phyloP scores from a whole-genome alignment of 2,797 vertebrate species.

The Microctenopoma lineatum region DNA sequence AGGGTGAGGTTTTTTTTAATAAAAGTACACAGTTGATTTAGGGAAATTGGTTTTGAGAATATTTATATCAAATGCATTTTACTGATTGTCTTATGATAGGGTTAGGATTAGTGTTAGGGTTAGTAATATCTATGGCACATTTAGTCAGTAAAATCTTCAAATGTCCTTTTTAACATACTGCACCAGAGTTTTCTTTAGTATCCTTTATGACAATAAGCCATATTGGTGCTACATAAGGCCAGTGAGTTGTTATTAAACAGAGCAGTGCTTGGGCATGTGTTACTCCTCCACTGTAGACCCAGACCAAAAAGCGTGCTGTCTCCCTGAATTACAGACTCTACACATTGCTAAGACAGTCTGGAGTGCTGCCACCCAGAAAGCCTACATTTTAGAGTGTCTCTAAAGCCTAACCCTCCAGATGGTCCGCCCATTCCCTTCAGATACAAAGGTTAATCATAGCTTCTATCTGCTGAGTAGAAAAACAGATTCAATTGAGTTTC shows the following conservation, averaged over 20 bases:
- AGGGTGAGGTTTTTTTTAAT: no score
- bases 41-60: background rate
- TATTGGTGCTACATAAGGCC: conserved; percentile 33
- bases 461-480: conserved; percentile 49
- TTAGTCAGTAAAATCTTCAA: background rate
- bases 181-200: conserved; percentile 18
- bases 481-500: conserved; percentile 35
- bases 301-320: conserved; percentile 17
- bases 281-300: conserved; percentile 8
- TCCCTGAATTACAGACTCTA: conserved; percentile 36
- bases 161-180: conserved; percentile 5
- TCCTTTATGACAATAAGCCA: conserved; percentile 38
- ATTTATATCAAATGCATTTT: background rate
- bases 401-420: conserved; percentile 34
- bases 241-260: conserved; percentile 58
- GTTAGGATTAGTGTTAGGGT: no score
- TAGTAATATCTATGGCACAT: background rate
- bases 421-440: conserved; percentile 29
- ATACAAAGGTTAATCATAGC: conserved; percentile 54
- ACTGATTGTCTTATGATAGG: background rate
- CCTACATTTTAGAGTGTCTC: conserved; percentile 22
- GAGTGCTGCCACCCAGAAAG: conserved; percentile 25
- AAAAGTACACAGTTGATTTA: no score
- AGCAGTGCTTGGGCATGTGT: conserved; percentile 32
- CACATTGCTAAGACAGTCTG: conserved; percentile 27